Conservation (phyloP, 2,888 invertebrate genomes). For the Diaphora mendica region DNA sequence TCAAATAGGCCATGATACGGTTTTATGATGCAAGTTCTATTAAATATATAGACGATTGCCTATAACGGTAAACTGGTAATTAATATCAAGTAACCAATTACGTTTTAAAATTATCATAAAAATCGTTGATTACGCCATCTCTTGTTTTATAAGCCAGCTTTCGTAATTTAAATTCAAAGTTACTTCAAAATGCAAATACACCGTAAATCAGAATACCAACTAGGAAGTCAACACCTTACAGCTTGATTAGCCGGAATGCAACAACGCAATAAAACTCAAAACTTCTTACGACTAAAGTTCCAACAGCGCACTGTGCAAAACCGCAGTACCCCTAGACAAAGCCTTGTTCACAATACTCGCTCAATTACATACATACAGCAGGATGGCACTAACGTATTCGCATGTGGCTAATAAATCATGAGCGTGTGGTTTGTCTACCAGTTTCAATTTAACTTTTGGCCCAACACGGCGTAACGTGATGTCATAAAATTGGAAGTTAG, state of each 20-base stretch:
- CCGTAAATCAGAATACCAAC: background rate
- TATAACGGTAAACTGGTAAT: no score
- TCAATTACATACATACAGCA: slow-evolving; percentile 56
- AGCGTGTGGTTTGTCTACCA: slow-evolving; percentile 77
- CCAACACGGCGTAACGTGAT: slow-evolving; percentile 60
- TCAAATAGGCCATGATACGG: no score
- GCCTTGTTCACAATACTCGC: slow-evolving; percentile 39
- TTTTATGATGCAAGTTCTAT: background rate
- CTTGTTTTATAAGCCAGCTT: background rate
- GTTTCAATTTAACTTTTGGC: slow-evolving; percentile 83
- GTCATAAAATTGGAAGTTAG: slow-evolving; percentile 60
- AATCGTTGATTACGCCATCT: background rate
- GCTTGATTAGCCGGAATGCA: slow-evolving; percentile 30
- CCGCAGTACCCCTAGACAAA: slow-evolving; percentile 42
- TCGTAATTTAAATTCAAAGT: background rate
- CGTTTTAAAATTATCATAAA: background rate
- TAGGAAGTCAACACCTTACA: slow-evolving; percentile 7
- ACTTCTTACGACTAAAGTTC: slow-evolving; percentile 59
- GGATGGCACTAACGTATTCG: slow-evolving; percentile 61
- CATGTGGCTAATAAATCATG: slow-evolving; percentile 81
- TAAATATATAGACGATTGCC: background rate
- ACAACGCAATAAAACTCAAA: slow-evolving; percentile 30
- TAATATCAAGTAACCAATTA: background rate
- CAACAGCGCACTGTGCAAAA: slow-evolving; percentile 39
- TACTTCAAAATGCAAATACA: background rate